Evolutionary conservation across 2,888 invertebrate species (phyloP), one percentile per base, ranked within the genome.

Genomic region (Nemoura dubitans): DNA sequence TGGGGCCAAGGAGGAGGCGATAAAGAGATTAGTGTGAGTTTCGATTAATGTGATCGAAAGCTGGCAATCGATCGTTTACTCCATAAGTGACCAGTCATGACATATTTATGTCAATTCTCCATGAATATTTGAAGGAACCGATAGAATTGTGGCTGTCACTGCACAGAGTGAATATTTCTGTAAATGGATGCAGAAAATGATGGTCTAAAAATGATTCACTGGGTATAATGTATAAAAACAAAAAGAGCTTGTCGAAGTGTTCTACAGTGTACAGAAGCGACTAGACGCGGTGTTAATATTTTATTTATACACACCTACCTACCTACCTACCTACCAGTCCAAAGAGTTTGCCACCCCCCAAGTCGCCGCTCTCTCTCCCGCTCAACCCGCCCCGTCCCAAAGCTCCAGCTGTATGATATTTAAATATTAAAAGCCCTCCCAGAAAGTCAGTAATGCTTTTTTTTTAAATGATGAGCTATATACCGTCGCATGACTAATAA

Each of bases 11-110:
- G 7, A 21, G 76, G 76, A 25, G n/a, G 76, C 26, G 76, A 78
- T 59, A 83, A 80, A 21, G 85, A 27, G 82, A 36, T n/a, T 30
- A 43, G 86, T 30, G 91, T 91, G 91, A 91, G 91, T 36, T 36
- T 36, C 10, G 14, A 59, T 21, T 10, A 21, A 59, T 59, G 59
- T 59, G 59, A 59, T 59, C 59, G 21, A 59, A 59, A 10, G 3
- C 36, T 6, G 5, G 10, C 59, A 7, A 59, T 59, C 14, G 59
- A 59, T 59, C 14, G 59, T 21, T 10, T 59, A 59, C 59, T 59
- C 59, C 59, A 59, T 1, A 7, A 1, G 14, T 1, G 59, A 59
- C 10, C 59, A 59, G 36, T 36, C 36, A 36, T 7, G 59, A 59
- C 6, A 7, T 10, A 6, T 36, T 36, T 36, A 10, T 36, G 36